Evolutionary conservation across 37 sponge, comb jelly and placozoan genomes (phyloP), one percentile per base, ranked within the genome.

Genomic region (Agelas oroides): DNA sequence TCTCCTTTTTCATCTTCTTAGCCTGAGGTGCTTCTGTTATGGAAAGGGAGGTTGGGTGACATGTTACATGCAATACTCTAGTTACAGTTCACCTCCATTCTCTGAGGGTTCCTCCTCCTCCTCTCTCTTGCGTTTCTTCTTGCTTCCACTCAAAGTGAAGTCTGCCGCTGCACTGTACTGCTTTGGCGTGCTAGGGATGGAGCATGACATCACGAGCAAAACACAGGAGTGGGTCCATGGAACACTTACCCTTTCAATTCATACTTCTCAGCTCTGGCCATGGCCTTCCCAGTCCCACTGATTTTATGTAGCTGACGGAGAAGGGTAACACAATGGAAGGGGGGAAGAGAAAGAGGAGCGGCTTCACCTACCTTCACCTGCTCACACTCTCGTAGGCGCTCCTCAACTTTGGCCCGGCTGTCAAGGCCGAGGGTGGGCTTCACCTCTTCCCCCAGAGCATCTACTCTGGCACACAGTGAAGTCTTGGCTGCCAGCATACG

Each of bases 401-500:
- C 64, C 80, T 97, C 98, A 19, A 97, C 86, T 74, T 86, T 90
- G 38, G 86, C 94, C 69, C 90, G 79, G 72, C 91, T 76, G 40
- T 53, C 63, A 18, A 85, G 70, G 16, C 95, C 98, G 15, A 97
- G 80, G 60, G 75, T 79, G 21, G 91, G 89, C 3, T 64, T 66
- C 18, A 54, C 84, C 13, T 92, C 98, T 32, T 98, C 98, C 35
- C 98, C 98, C 27, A 98, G 86, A 0, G 98, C 98, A 80, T 98
- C 98, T 52, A 90, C 91, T 21, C 98, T 81, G 40, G 85, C 88
- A 60, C 94, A 94, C 53, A 98, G 88, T 1, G 98, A 94, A 0
- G 98, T 83, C 77, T 98, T 98, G 68, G 98, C 98, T 28, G 98
- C 98, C 75, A 98, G 73, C 87, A 94, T 94, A 6, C 98, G 85